Evolutionary conservation across 2,113 vertebrate species (phyloP), one percentile per base, ranked within the genome.

Genomic region (Xiphophorus maculatus): DNA sequence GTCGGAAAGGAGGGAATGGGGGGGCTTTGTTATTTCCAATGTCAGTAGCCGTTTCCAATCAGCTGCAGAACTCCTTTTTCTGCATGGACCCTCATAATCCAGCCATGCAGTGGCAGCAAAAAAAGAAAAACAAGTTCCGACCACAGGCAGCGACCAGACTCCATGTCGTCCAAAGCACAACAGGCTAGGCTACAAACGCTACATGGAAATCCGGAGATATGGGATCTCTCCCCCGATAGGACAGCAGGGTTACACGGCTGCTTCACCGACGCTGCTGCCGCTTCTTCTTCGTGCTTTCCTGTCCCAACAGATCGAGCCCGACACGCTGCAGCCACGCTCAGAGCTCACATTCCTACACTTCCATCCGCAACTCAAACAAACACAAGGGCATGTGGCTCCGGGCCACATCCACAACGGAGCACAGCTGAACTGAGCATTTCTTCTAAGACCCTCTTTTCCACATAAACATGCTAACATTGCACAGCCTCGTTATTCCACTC

Each of bases 1-100:
- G 63, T 79, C 33, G 33, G 8, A 1, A 22, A 28, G 81, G 22
- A 32, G 30, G 2, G 11, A 14, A 35, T 5, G 66, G 64, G 73
- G 66, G 82, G 77, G 81, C 60, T 73, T 79, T 90, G 84, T 89
- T 88, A 87, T 90, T 91, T 88, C 84, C 77, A 86, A 51, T 82
- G 84, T 85, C 75, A 72, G 75, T 63, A 73, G 61, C 74, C 84
- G 77, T 83, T 88, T 87, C 81, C 69, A 78, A 77, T 83, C 74
- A 90, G 66, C 54, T 66, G 37, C 66, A 61, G 63, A 60, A 78
- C 67, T 73, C 3, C 0, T 60, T 69, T 58, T 35, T 5, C 63
- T 15, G 17, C 30, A 17, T n/a, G 33, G 73, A 69, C 33, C 68
- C 29, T 4, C 51, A 75, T 9, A 73, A 74, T 61, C 60, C 35